Conservation (phyloP, 1,140 invertebrate genomes). For the Cotesia vestalis region DNA sequence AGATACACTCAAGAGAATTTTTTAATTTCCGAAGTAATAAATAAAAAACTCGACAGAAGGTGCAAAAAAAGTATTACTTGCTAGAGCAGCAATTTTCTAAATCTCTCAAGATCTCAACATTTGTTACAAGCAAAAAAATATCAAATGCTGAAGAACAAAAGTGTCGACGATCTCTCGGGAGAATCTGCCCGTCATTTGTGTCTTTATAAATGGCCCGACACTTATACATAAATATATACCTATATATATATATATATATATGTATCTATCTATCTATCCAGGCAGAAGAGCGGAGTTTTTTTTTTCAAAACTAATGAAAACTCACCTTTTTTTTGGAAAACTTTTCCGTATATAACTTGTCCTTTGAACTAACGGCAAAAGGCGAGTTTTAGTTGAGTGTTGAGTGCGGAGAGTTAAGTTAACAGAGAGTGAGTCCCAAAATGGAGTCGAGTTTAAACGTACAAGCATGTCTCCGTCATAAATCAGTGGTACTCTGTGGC, state of each 20-base stretch:
- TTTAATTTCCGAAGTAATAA: neutral
- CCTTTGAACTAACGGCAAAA: neutral
- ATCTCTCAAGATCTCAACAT: slow-evolving; percentile 17
- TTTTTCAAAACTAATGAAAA: neutral
- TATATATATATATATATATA: too few species aligned
- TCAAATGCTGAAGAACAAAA: slow-evolving; percentile 14
- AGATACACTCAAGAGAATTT: neutral
- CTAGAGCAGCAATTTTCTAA: slow-evolving; percentile 17
- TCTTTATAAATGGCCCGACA: slow-evolving; percentile 17
- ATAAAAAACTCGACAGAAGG: neutral
- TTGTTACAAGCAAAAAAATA: slow-evolving; percentile 21
- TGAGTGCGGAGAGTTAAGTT: neutral
- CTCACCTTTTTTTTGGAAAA: neutral
- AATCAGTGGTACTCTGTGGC: slow-evolving; percentile 52
- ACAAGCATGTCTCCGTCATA: slow-evolving; percentile 54
- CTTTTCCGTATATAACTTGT: too few species aligned
- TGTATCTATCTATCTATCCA: too few species aligned
- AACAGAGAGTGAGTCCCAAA: slow-evolving; percentile 33
- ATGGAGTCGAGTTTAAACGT: slow-evolving; percentile 49
- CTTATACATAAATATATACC: slow-evolving; percentile 6
- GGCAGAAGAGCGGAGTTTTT: neutral
- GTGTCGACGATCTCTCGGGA: slow-evolving; percentile 29
- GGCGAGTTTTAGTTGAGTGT: neutral
- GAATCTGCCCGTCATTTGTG: slow-evolving; percentile 25
- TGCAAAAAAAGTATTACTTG: neutral